Evolutionary conservation across 1,140 invertebrate genomes (phyloP).

Genomic region (Rhizoglyphus robini): DNA sequence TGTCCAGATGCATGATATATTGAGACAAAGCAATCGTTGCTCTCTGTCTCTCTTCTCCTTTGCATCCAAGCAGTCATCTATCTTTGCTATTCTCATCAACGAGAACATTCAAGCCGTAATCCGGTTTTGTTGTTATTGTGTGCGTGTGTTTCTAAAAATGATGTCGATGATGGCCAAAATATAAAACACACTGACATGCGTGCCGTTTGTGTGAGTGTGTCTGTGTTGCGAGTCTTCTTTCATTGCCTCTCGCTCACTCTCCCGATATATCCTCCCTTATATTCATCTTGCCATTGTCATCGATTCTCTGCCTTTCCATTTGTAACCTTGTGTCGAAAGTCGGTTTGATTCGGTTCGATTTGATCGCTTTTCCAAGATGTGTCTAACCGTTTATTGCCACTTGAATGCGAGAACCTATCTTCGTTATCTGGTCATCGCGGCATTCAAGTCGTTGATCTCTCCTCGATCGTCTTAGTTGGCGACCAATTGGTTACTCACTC

Average conservation of each 20-base stretch:
- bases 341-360: too few species aligned
- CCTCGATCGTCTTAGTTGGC: too few species aligned
- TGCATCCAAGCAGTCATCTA: background rate
- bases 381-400: too few species aligned
- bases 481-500: too few species aligned
- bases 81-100: too few species aligned
- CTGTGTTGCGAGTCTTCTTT: background rate
- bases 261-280: conserved; percentile 14
- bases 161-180: conserved; percentile 12
- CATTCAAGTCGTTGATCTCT: too few species aligned
- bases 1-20: too few species aligned
- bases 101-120: background rate
- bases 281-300: conserved; percentile 13
- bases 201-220: background rate
- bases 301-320: background rate
- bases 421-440: too few species aligned
- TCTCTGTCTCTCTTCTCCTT: background rate
- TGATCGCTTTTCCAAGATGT: too few species aligned
- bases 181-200: conserved; percentile 12
- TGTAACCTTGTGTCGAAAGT: background rate
- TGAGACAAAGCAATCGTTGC: too few species aligned
- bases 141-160: background rate
- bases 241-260: background rate
- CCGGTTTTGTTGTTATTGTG: conserved; percentile 15
- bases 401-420: too few species aligned